These are phyloP conservation scores for Pseudocheirus occidentalis DNA, from an alignment of 2,797 vertebrate species.

Conservation along the genomic window DNA sequence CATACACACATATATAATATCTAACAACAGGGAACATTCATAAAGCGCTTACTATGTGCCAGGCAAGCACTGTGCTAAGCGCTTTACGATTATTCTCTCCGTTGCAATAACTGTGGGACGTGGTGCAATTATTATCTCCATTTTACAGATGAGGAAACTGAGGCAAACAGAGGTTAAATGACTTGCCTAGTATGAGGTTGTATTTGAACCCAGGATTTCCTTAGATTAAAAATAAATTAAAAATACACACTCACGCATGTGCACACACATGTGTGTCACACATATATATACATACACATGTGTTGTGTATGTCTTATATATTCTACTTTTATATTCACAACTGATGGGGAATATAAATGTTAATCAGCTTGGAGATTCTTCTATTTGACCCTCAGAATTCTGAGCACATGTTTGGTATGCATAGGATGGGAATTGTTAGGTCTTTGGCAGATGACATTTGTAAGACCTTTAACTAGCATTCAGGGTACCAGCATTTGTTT, in stretches of 20 bases:
- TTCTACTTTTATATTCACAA: constrained; percentile 7
- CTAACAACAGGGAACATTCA: background rate
- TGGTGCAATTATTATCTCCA: background rate
- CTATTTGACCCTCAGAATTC: constrained; percentile 10
- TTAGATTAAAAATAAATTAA: background rate
- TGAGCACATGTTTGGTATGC: constrained; percentile 17
- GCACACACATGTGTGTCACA: background rate
- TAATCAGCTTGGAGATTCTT: background rate
- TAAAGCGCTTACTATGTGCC: background rate
- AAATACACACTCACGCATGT: no score
- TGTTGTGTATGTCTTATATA: constrained; percentile 1
- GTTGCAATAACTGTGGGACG: background rate
- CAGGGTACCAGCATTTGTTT: constrained; percentile 4
- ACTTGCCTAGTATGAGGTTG: background rate
- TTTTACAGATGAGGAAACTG: background rate
- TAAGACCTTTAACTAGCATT: background rate
- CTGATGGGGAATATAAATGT: constrained; percentile 46
- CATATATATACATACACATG: fast-evolving
- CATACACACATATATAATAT: background rate
- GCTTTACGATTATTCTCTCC: background rate
- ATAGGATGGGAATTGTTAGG: background rate
- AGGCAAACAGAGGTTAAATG: background rate
- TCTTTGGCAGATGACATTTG: background rate
- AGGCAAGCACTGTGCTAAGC: background rate
- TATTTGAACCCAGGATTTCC: background rate